Base-by-base conservation (phyloP, 1,140 invertebrate species). In the Globodera rostochiensis region DNA sequence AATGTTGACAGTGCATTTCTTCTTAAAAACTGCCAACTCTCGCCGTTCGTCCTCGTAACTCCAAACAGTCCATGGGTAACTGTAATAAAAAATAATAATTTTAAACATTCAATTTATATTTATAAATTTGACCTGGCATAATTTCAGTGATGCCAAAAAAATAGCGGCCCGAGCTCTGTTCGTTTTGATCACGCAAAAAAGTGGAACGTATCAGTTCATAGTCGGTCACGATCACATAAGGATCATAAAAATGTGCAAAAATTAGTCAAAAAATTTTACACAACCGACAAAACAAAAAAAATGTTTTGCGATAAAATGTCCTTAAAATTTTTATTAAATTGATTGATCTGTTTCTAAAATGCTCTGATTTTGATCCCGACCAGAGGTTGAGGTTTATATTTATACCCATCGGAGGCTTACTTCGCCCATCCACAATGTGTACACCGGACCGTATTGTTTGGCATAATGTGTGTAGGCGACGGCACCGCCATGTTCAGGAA, bases 361-460 rank as follows among this genome's bases (percentile, higher is more conserved):
- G 13, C n/a, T 60, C 15, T 36, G 36, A 36, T 36, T 36, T 36
- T 36, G 25, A 36, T 36, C 36, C 36, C 1, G 36, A 36, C 36
- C 36, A 36, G 36, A 36, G 36, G 1, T 36, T 36, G 36, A 36
- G 36, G 36, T 36, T 36, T 36, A 36, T 36, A 36, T 36, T 36
- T 36, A 36, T 36, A 36, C 36, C 2, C 36, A 36, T 36, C 36
- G 36, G 2, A 36, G 36, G 36, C 46, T 67, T 47, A 77, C 76
- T 46, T 77, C 76, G 13, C 76, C 76, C 50, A 77, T 60, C 76
- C 76, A 77, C 7, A 77, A 46, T n/a, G 76, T 77, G 69, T 77
- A 77, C 69, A 77, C 76, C 11, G 76, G 76, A 4, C 76, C 76
- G 67, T 77, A 77, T 60, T 67, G 45, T 15, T 77, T 67, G 64